These are phyloP conservation scores for Ceyx cyanopectus DNA, from an alignment of 2,113 vertebrate species.

Conservation along the genomic window DNA sequence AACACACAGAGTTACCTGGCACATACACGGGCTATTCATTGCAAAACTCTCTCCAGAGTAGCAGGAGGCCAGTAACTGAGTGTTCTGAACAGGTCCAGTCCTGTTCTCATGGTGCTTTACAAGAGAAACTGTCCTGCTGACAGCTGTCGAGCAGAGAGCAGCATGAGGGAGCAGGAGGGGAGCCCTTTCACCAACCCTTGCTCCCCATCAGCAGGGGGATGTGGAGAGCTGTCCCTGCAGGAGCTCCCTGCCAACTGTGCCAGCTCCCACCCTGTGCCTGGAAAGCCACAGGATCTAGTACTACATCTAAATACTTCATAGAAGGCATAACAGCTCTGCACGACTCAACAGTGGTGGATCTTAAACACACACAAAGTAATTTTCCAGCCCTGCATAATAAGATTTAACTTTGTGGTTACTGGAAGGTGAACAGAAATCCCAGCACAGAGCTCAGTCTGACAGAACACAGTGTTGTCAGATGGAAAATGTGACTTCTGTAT, in stretches of 20 bases:
- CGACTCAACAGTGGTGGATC: neutral
- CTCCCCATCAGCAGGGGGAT: rapidly evolving
- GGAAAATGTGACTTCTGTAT: neutral
- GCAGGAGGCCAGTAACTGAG: neutral
- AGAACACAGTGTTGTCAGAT: neutral
- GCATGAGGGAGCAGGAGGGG: rapidly evolving
- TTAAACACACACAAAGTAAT: neutral
- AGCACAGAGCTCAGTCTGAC: neutral
- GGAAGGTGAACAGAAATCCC: neutral
- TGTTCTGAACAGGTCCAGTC: neutral
- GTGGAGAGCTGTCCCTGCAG: rapidly evolving
- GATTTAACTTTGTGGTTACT: neutral
- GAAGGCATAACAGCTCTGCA: rapidly evolving
- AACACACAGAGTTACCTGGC: neutral
- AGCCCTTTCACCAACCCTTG: neutral
- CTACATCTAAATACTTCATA: neutral
- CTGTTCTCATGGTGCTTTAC: neutral
- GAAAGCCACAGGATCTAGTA: neutral
- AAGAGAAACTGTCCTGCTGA: neutral
- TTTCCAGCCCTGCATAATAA: neutral
- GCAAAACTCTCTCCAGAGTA: neutral
- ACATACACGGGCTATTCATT: neutral
- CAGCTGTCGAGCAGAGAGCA: rapidly evolving
- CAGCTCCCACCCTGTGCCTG: neutral
- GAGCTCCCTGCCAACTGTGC: rapidly evolving